Base-by-base conservation (phyloP, 1,140 invertebrate species). In the Drosophila orena region DNA sequence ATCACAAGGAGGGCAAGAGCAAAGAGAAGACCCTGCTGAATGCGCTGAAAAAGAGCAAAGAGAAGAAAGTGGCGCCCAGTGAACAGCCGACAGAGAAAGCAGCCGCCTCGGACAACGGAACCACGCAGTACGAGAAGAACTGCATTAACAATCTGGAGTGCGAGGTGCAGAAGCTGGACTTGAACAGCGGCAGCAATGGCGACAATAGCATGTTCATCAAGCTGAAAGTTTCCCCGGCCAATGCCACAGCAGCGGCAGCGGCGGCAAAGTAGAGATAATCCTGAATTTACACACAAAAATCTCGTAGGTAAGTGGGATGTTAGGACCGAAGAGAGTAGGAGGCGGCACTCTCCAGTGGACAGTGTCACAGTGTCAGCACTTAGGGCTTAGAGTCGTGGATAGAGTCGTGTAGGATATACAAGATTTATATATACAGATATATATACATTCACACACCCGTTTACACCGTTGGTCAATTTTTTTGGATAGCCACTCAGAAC, bases 1-100 rank as follows among this genome's bases (percentile, higher is more conserved):
- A 86, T 65, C 89, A 92, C 43, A 92, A 92, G 69, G 91, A 92
- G 55, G 65, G 73, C 44, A 91, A 92, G 40, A 79, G 83, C 65
- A 92, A 92, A 77, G 88, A 92, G 57, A 92, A 92, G 50, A 92
- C 90, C n/a, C 60, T 92, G 24, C 75, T 92, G 3, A 90, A 91
- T 79, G 89, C 91, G 1, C 75, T 92, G 0, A 92, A 92, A 49
- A 92, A 92, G 66, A 91, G 79, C 61, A 92, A 92, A 58, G 91
- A 92, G 2, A 92, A 92, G 65, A 91, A 92, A 60, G 83, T 84
- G 66, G 84, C 85, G 43, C 86, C 83, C 40, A 85, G 72, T 56
- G 83, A 91, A 37, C 84, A 91, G 50, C 52, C 78, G 27, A n/a
- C 70, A 10, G 77, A 83, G 22, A 64, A 73, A 15, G 53, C 58